phyloP scores from a whole-genome alignment of 2,797 vertebrate genomes.

The Phrynocephalus guinanensis region DNA sequence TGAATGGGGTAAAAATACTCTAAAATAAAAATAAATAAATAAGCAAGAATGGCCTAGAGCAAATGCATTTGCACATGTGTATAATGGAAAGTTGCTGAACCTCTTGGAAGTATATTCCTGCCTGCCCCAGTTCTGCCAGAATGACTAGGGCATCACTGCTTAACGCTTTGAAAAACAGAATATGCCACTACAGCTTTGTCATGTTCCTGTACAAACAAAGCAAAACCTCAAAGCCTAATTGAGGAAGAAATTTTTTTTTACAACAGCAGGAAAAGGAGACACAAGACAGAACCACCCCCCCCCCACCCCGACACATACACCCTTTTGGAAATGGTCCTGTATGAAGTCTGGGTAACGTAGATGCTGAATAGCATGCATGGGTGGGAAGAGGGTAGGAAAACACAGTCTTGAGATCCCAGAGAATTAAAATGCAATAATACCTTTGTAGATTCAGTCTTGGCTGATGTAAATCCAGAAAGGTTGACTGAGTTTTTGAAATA shows the following conservation, averaged over 20 bases:
- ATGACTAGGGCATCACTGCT: slow-evolving; percentile 18
- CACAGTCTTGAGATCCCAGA: slow-evolving; percentile 41
- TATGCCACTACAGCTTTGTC: slow-evolving; percentile 14
- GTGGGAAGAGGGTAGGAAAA: slow-evolving; percentile 12
- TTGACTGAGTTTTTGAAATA: slow-evolving; percentile 3
- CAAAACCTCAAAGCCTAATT: neutral
- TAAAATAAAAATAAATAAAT: neutral
- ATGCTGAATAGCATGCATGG: neutral
- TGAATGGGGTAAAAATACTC: slow-evolving; percentile 8
- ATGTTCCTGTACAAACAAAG: neutral
- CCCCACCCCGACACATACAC: neutral
- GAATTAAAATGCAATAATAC: neutral
- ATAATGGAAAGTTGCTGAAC: neutral
- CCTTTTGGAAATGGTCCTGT: neutral
- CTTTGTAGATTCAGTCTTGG: slow-evolving; percentile 3
- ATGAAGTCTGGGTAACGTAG: neutral
- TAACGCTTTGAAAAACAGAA: slow-evolving; percentile 33
- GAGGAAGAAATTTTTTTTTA: neutral
- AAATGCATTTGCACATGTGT: neutral
- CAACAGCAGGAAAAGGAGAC: rapidly evolving
- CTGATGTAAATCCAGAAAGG: neutral
- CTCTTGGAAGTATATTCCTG: slow-evolving; percentile 33
- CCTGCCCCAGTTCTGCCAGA: slow-evolving; percentile 45
- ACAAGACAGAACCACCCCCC: neutral
- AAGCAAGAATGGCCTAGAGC: slow-evolving; percentile 20